Conservation (phyloP, 2,888 invertebrate species). For the Chironomus riparius region DNA sequence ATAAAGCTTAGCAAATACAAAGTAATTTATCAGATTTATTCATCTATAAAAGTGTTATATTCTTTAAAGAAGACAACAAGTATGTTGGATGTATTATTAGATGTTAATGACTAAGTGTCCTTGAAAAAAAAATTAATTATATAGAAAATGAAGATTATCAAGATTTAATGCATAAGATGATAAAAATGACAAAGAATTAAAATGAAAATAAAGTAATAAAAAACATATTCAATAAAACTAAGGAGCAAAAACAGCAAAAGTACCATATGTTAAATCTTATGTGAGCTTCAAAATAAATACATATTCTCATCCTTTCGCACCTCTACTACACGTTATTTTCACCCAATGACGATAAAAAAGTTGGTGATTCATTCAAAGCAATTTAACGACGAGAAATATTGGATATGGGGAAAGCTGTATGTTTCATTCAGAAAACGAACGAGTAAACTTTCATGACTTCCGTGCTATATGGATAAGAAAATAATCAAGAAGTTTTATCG, state of each 20-base stretch:
- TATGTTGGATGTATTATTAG: neutral
- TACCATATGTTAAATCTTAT: neutral
- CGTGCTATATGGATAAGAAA: too few species aligned
- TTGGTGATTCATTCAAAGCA: neutral
- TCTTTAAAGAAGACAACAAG: neutral
- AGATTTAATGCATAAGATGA: neutral
- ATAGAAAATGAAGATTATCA: neutral
- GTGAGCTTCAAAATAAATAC: neutral
- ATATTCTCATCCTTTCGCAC: neutral
- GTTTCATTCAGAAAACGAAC: neutral
- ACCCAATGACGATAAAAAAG: neutral
- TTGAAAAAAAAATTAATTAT: neutral
- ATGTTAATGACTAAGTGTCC: conserved; percentile 14
- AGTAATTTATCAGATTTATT: too few species aligned
- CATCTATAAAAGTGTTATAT: too few species aligned
- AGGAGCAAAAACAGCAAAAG: too few species aligned
- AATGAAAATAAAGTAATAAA: neutral
- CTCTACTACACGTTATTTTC: neutral
- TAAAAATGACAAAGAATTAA: neutral
- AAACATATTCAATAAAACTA: neutral
- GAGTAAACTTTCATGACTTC: neutral
- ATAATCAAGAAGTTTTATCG: too few species aligned
- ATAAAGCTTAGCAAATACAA: too few species aligned
- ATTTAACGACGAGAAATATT: neutral
- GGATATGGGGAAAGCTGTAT: neutral